Percentiles rank a stretch among this genome's conserved stretches.
Conservation (phyloP, 2,888 invertebrate species). For the Empis stercorea region DNA sequence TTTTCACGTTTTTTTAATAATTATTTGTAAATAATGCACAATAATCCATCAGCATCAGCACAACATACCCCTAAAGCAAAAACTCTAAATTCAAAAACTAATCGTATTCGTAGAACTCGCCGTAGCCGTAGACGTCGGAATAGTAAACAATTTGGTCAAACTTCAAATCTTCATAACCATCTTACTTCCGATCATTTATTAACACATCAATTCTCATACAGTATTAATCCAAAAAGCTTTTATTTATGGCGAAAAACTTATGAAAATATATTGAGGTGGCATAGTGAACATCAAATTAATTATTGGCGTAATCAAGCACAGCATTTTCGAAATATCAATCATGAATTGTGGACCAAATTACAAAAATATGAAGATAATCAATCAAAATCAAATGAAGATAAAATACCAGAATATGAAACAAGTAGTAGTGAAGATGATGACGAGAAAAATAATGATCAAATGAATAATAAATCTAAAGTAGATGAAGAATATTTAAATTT, state of each 20-base stretch:
- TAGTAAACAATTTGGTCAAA: no score
- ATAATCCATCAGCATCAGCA: no score
- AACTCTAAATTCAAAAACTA: background rate
- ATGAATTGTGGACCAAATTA: constrained; percentile 8
- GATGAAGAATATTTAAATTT: constrained; percentile 12
- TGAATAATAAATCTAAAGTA: background rate
- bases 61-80: no score
- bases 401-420: constrained; percentile 4
- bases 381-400: background rate
- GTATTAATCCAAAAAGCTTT: background rate
- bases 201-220: background rate
- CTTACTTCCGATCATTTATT: background rate
- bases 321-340: constrained; percentile 7
- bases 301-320: constrained; percentile 11
- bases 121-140: constrained; percentile 8
- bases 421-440: constrained; percentile 5
- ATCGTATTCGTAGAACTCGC: background rate
- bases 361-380: background rate
- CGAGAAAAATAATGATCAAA: background rate
- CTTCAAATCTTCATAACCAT: background rate
- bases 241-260: constrained; percentile 10
- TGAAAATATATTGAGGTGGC: constrained; percentile 12
- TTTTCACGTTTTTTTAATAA: no score
- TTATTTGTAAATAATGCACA: background rate
- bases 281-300: constrained; percentile 10